Evolutionary conservation across 2,113 vertebrate genomes (phyloP), one percentile per base, ranked within the genome.

Genomic region (Xiphophorus hellerii): DNA sequence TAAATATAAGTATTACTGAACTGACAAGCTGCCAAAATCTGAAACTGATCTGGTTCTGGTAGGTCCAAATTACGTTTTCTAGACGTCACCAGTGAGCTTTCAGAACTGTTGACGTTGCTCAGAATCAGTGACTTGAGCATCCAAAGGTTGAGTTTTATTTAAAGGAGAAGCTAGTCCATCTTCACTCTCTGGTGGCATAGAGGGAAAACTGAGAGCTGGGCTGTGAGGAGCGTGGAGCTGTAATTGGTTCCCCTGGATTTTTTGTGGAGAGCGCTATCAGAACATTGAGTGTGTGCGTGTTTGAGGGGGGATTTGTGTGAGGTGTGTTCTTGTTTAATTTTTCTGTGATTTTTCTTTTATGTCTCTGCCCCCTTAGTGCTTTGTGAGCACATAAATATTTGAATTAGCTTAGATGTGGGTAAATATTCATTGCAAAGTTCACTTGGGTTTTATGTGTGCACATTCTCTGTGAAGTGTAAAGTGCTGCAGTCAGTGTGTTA

Each of bases 181-280:
- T 77, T 86, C 82, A 76, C 12, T 27, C 69, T 39, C n/a, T 64
- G 85, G 64, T 15, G 74, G 77, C 73, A 84, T 78, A 71, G 84
- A 76, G 84, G 87, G 84, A 79, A 90, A 77, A 60, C 61, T 11
- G 22, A 78, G 66, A 48, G 62, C 64, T 84, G 85, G 85, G 87
- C 84, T 82, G 62, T 77, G 79, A 79, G 77, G 66, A 54, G 58
- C 80, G 74, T 28, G 6, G 66, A 79, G 81, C 80, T 65, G 87
- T 84, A 89, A 90, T 90, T 89, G 84, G 83, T 90, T 90, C 80
- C 74, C 83, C 84, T 88, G 83, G 79, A 87, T 90, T 89, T 87
- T 88, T 84, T 62, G 82, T 82, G 82, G 77, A 69, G 14, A 74
- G 76, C 15, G 27, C 85, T 87, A 88, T 90, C 84, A 84, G 78